Conservation (phyloP, 2,797 vertebrate genomes). For the Cossypha heuglini region DNA sequence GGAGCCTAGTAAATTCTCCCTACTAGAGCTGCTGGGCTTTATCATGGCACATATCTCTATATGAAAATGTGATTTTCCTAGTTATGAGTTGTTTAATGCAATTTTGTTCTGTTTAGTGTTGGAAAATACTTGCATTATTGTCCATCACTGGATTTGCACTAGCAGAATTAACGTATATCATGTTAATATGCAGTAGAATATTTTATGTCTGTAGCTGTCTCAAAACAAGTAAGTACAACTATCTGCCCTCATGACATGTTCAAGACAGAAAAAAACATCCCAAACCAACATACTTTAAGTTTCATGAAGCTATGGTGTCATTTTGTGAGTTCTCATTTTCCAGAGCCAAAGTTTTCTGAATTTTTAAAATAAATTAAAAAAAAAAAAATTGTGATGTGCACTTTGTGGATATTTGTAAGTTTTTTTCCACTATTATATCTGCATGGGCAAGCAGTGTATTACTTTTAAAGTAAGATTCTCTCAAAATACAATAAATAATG, state of each 20-base stretch:
- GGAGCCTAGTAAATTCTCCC: background rate
- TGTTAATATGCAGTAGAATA: background rate
- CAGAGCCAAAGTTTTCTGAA: background rate
- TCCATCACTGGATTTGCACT: background rate
- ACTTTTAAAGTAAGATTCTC: background rate
- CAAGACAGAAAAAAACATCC: accelerated
- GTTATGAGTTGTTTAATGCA: background rate
- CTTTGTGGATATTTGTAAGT: background rate
- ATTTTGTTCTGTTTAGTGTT: background rate
- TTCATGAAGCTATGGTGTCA: background rate
- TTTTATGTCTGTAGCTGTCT: background rate
- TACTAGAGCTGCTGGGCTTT: background rate
- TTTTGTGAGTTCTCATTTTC: background rate
- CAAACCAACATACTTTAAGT: background rate
- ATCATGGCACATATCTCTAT: background rate
- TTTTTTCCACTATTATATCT: background rate
- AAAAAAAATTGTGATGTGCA: background rate
- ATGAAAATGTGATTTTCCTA: background rate
- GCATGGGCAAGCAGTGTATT: background rate
- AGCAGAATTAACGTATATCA: background rate
- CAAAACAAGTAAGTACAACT: background rate
- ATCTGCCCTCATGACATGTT: background rate
- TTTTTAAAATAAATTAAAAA: background rate
- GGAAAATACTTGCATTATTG: background rate
- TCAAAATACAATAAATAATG: background rate